Conservation (phyloP, 1,140 invertebrate genomes). For the Macrocentrus cingulum region DNA sequence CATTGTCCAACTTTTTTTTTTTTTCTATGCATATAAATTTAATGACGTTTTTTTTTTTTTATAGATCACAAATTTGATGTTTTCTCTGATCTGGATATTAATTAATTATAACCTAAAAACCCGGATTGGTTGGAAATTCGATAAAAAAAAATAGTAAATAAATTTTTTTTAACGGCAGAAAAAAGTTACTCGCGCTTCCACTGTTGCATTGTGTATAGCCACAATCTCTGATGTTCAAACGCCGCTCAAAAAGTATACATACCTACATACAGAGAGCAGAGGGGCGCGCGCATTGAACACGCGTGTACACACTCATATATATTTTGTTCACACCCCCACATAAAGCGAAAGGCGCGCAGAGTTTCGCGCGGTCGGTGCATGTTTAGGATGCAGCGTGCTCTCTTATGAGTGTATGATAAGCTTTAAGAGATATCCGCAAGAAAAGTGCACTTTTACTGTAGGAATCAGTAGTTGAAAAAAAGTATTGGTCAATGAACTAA, state of each 20-base stretch:
- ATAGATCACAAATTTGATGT: not conserved
- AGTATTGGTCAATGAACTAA: no score
- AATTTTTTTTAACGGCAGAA: no score
- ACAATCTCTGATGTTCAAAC: constrained; percentile 12
- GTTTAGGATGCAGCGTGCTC: not conserved
- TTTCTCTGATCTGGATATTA: not conserved
- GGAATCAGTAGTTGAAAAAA: no score
- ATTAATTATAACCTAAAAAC: no score
- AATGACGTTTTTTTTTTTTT: not conserved
- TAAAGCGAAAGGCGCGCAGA: constrained; percentile 14
- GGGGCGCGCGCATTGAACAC: constrained; percentile 17
- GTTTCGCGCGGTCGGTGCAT: constrained; percentile 17
- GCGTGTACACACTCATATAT: constrained; percentile 6
- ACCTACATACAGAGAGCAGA: no score
- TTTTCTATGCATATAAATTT: not conserved
- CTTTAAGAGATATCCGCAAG: no score
- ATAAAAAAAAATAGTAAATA: no score
- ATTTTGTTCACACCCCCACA: not conserved
- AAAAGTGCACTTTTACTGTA: no score
- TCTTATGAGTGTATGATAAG: not conserved
- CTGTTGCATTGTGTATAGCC: constrained; percentile 2
- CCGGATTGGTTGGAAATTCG: no score
- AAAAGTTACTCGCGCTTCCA: not conserved
- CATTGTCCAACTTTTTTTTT: not conserved
- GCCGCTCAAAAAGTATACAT: not conserved